Percentiles rank a stretch among this genome's conserved stretches.
Conservation (phyloP, 2,113 vertebrate species). For the Boulengeromyrus knoepffleri region DNA sequence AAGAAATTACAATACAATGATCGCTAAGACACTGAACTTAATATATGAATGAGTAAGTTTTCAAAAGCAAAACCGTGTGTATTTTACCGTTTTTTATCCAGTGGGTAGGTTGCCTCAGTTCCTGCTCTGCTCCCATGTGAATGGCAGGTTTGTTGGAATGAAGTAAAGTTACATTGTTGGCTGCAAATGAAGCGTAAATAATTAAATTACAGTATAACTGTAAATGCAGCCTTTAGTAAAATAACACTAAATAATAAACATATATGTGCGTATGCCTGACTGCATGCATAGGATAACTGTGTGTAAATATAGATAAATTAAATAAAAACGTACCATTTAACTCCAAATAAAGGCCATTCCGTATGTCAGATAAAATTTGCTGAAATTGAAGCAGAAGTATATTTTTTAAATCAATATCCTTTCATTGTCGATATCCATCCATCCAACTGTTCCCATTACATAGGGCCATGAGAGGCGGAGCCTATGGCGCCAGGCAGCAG, state of each 20-base stretch:
- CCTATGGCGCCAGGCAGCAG: not conserved
- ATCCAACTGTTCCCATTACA: not conserved
- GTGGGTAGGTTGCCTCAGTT: conserved; percentile 27
- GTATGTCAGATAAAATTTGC: conserved; percentile 33
- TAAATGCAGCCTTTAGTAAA: not conserved
- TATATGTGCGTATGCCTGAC: not conserved
- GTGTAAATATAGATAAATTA: not conserved
- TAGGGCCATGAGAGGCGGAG: not conserved
- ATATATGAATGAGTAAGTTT: not conserved
- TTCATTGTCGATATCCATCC: not conserved
- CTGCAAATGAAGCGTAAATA: conserved; percentile 6
- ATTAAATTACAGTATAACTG: not conserved
- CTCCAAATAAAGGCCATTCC: conserved; percentile 26
- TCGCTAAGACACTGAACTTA: not conserved
- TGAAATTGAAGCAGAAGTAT: conserved; percentile 15
- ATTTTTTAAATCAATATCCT: not conserved
- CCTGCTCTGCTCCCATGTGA: conserved; percentile 32
- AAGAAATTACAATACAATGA: not conserved
- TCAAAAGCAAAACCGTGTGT: not conserved
- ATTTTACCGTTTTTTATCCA: conserved; percentile 24
- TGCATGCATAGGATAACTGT: not conserved
- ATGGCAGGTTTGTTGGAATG: conserved; percentile 30
- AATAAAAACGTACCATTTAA: conserved; percentile 24
- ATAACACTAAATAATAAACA: not conserved
- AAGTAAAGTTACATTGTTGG: conserved; percentile 29